phyloP scores from a whole-genome alignment of 2,797 vertebrate genomes.

The Sandelia bainsii region DNA sequence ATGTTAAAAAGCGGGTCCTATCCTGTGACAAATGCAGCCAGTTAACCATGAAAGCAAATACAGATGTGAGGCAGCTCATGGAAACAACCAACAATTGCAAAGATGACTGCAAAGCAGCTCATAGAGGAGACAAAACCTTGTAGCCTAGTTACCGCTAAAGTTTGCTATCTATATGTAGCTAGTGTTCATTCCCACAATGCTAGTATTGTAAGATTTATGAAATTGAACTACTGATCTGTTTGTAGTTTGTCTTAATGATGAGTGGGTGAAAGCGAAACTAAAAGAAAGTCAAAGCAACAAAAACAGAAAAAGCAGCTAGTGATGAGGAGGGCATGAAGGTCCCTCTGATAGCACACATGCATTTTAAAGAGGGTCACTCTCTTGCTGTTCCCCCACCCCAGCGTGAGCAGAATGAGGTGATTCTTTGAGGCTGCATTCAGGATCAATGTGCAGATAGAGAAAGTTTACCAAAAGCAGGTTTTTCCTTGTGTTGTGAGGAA shows the following conservation, averaged over 20 bases:
- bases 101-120: not conserved
- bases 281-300: conserved; percentile 31
- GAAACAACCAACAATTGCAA: conserved; percentile 11
- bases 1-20: conserved; percentile 77
- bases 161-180: not conserved
- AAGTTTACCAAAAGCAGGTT: conserved; percentile 37
- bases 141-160: not conserved
- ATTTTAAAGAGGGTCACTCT: conserved; percentile 74
- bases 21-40: conserved; percentile 36
- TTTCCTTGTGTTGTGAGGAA: conserved; percentile 36
- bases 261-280: conserved; percentile 24
- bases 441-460: conserved; percentile 43
- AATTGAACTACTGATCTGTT: not conserved
- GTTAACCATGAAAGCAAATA: conserved; percentile 47
- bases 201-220: not conserved
- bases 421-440: conserved; percentile 47
- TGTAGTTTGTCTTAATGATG: conserved; percentile 9
- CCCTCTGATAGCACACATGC: conserved; percentile 64
- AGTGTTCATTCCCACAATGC: not conserved
- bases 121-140: not conserved
- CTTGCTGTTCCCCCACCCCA: conserved; percentile 45
- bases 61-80: conserved; percentile 51
- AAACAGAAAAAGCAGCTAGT: conserved; percentile 22
- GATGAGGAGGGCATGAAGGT: conserved; percentile 52
- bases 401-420: conserved; percentile 72